Evolutionary conservation across 2,888 invertebrate species (phyloP).

Genomic region (Apoda limacodes): DNA sequence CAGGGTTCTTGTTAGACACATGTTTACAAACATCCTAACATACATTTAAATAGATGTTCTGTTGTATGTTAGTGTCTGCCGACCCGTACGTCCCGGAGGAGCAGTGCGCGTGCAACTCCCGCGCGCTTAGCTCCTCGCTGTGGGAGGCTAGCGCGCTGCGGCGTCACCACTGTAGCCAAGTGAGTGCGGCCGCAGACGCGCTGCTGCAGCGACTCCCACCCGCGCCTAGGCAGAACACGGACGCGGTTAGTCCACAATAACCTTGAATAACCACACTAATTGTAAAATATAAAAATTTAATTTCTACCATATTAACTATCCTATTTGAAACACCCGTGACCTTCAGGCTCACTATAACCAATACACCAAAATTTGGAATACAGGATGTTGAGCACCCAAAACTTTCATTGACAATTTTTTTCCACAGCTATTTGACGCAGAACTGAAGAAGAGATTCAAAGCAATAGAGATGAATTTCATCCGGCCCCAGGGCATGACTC

Average conservation of each 20-base stretch:
- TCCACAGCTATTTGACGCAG: constrained; percentile 79
- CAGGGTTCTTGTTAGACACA: no score
- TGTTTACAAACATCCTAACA: background rate
- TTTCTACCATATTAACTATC: no score
- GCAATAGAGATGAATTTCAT: constrained; percentile 82
- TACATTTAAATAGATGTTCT: no score
- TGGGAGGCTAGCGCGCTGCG: constrained; percentile 89
- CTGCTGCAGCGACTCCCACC: constrained; percentile 63
- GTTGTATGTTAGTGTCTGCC: constrained; percentile 43
- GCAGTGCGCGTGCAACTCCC: constrained; percentile 79
- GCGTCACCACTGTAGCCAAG: constrained; percentile 67
- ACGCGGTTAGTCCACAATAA: no score
- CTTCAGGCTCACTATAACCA: background rate
- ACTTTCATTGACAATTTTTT: constrained; percentile 6
- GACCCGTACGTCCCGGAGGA: constrained; percentile 93
- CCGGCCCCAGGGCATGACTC: constrained; percentile 72
- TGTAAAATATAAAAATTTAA: no score
- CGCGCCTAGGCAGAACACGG: constrained; percentile 32
- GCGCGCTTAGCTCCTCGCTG: constrained; percentile 88
- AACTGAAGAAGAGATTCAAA: constrained; percentile 80
- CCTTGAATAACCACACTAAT: no score
- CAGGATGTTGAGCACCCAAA: background rate
- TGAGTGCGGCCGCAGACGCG: constrained; percentile 76
- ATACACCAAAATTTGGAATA: no score
- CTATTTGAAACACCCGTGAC: background rate